A percentile compares a stretch with the other conserved stretches of the same genome.
phyloP scores from a whole-genome alignment of 2,888 invertebrate genomes.

The Stictocephala bisonia region DNA sequence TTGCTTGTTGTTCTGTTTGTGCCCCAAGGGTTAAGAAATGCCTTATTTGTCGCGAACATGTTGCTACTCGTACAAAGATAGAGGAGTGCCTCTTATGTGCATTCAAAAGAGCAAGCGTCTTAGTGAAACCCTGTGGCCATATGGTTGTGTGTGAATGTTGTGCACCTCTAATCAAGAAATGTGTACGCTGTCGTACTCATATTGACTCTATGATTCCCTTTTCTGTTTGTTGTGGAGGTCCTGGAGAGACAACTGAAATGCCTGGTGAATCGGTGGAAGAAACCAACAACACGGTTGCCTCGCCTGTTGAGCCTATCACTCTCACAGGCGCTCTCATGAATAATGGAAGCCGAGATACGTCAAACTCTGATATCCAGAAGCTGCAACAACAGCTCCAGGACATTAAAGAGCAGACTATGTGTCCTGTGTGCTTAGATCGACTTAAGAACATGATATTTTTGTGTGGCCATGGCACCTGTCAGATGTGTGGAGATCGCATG shows the following conservation, averaged over 20 bases:
- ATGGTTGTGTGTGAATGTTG: conserved; percentile 94
- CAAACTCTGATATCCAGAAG: conserved; percentile 85
- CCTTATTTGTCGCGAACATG: conserved; percentile 89
- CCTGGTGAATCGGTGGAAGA: not conserved
- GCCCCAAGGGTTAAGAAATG: conserved; percentile 94
- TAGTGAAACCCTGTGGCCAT: conserved; percentile 96
- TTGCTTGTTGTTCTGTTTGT: conserved; percentile 92
- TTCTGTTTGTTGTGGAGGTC: conserved; percentile 70
- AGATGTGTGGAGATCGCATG: conserved; percentile 98
- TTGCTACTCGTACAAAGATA: conserved; percentile 84
- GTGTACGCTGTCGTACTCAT: conserved; percentile 92
- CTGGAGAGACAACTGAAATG: conserved; percentile 59
- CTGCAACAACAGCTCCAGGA: conserved; percentile 95
- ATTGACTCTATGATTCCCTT: conserved; percentile 77
- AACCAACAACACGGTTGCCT: conserved; percentile 56
- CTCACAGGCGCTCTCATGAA: conserved; percentile 69
- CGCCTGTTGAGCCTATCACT: conserved; percentile 38
- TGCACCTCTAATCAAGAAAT: conserved; percentile 96
- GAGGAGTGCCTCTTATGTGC: conserved; percentile 98
- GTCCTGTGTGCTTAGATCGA: conserved; percentile 97
- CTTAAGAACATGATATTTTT: conserved; percentile 99
- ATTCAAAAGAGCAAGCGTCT: conserved; percentile 89
- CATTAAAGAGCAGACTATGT: conserved; percentile 95
- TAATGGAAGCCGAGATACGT: conserved; percentile 76
- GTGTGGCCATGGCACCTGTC: conserved; percentile 97